phyloP scores from a whole-genome alignment of 92 coral and sea anemone species.

The Chrysogorgia sp. region DNA sequence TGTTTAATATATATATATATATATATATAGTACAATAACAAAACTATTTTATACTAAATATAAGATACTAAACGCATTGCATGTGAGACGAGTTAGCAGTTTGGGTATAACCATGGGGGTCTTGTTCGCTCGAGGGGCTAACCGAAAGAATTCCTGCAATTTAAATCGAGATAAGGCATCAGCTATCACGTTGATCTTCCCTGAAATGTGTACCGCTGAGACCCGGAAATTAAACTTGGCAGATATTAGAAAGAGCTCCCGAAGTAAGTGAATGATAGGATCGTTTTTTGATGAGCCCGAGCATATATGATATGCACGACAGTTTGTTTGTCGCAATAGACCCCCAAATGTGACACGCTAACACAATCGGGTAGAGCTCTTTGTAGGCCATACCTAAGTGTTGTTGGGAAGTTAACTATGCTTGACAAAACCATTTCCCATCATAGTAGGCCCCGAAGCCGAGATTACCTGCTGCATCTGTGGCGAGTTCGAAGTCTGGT shows the following conservation, averaged over 20 bases:
- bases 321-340: slow-evolving; percentile 11
- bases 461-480: slow-evolving; percentile 50
- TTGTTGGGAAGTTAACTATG: slow-evolving; percentile 21
- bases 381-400: too few relatives aligned
- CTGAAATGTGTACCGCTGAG: slow-evolving; percentile 15
- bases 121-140: too few relatives aligned
- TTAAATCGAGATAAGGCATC: slow-evolving; percentile 22
- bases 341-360: slow-evolving; percentile 36
- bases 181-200: slow-evolving; percentile 12
- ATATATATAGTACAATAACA: too few relatives aligned
- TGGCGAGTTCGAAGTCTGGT: slow-evolving; percentile 46
- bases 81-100: too few relatives aligned
- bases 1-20: too few relatives aligned
- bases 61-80: too few relatives aligned
- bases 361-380: slow-evolving; percentile 17
- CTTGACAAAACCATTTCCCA: slow-evolving; percentile 48
- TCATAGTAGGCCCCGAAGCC: slow-evolving; percentile 53
- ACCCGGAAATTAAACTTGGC: background rate
- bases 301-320: slow-evolving; percentile 25
- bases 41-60: too few relatives aligned
- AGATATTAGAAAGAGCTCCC: too few relatives aligned
- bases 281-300: slow-evolving; percentile 31
- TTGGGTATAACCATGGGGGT: too few relatives aligned
- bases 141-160: too few relatives aligned
- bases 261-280: slow-evolving; percentile 9